Base-by-base conservation (phyloP, 2,797 vertebrate species). In the Buphagus erythrorhynchus region DNA sequence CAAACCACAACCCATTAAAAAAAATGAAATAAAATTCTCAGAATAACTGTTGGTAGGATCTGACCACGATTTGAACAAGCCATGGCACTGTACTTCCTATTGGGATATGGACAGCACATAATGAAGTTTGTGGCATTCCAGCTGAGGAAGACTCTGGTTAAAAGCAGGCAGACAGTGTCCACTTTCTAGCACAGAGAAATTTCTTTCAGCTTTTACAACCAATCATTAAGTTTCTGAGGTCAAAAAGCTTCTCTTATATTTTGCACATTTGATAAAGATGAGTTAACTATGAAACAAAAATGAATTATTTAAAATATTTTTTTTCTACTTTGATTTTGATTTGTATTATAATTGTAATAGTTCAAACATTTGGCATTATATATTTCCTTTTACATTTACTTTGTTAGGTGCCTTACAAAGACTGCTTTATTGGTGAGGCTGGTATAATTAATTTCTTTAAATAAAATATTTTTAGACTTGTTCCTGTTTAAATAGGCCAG, bases 111-210 rank as follows among this genome's bases (percentile, higher is more conserved):
- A 72, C 48, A 81, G 40, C 43, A 90, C 79, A 74, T 28, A 74
- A 59, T 65, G 49, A 81, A 86, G 24, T 61, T 86, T 66, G 52
- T 77, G 62, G 14, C 24, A 18, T 72, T 83, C 54, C 91, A 94
- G 75, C 63, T 83, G 89, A 96, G 43, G 85, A 93, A 96, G 93
- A 94, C 55, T 62, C 88, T 55, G 75, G 48, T 31, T 86, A 38
- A 86, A 65, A 66, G 63, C 14, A 52, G 28, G 45, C 85, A 95
- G 54, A 59, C 38, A 36, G 33, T 1, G 35, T 1, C 43, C 45
- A 28, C 69, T 94, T 88, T 48, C 31, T 9, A 88, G 52, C 63
- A 68, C 54, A 40, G 40, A 81, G 51, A 82, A 36, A 92, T 74
- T 61, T 71, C 48, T 54, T 69, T 57, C 43, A 74, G 73, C n/a